Base-by-base conservation (phyloP, 2,113 vertebrate species). In the Campylomormyrus numenius region DNA sequence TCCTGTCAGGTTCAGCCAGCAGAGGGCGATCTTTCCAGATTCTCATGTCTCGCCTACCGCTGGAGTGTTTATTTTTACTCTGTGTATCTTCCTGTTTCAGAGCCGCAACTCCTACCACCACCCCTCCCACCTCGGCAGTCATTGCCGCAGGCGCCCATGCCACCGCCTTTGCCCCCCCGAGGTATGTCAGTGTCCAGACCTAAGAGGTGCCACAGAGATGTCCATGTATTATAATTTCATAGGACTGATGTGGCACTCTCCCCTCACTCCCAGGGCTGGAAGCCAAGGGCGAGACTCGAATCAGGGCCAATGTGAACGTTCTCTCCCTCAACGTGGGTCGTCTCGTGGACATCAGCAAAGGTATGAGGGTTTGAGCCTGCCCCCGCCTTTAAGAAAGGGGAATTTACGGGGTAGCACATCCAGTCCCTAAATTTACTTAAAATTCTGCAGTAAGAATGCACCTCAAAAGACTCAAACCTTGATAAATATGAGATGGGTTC, bases 231-330 rank as follows among this genome's bases (percentile, higher is more conserved):
- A 27, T 31, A 35, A 50, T 27, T 52, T 17, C 53, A 1, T 31
- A 88, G 3, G 8, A 88, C 3, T 45, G 27, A 3, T 46, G 3
- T 10, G 17, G 0, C 21, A 53, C 0, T 90, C 45, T 85, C 21
- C 2, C 9, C 70, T 77, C 70, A 0, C 88, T 21, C 77, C 9
- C 89, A 95, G 95, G 49, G 6, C 85, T 91, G 66, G 91, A 91
- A 58, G 49, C 53, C 58, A 91, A 90, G n/a, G 90, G 45, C 70
- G 92, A 89, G n/a, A 91, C 9, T 85, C n/a, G 56, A 5, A 49
- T 92, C 15, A 93, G 87, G 24, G 94, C 94, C 62, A 95, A 96
- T 58, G 90, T 96, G 66, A 96, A 96, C 1, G 93, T 96, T 0
- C 74, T 96, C 35, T 95, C 93, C 0, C 74, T 96, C 15, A 89